Conservation (phyloP, 2,888 invertebrate genomes). For the Drosophila suboccidentalis region DNA sequence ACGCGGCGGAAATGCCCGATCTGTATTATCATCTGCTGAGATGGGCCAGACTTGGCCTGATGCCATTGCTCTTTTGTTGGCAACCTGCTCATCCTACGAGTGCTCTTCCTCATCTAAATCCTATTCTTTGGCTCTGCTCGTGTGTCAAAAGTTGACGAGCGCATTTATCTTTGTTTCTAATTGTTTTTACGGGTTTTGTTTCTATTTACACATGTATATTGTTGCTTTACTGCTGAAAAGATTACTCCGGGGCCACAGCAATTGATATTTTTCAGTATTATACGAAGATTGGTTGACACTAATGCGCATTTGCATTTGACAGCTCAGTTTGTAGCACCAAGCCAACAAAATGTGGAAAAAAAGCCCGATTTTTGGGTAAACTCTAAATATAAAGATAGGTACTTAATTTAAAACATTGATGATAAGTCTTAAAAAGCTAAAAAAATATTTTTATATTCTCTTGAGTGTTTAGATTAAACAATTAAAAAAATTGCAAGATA, state of each 20-base stretch:
- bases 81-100: constrained; percentile 25
- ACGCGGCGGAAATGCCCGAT: constrained; percentile 69
- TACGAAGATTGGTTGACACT: constrained; percentile 19
- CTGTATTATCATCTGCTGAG: constrained; percentile 46
- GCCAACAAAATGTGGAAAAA: too few species aligned
- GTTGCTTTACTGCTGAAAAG: constrained; percentile 4
- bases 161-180: constrained; percentile 48
- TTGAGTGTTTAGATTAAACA: too few species aligned
- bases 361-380: too few species aligned
- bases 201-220: constrained; percentile 5
- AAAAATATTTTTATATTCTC: too few species aligned
- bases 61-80: constrained; percentile 40
- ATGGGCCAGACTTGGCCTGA: constrained; percentile 20
- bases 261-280: constrained; percentile 11
- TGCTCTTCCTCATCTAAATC: constrained; percentile 2
- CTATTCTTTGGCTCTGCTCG: constrained; percentile 4
- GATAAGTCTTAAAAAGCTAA: too few species aligned
- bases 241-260: constrained; percentile 19
- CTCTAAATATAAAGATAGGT: too few species aligned
- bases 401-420: too few species aligned
- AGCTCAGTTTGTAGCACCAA: neutral
- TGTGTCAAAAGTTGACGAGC: constrained; percentile 47
- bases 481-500: too few species aligned
- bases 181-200: constrained; percentile 26
- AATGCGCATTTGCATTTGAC: constrained; percentile 45